A percentile compares a stretch with the other conserved stretches of the same genome.
These are phyloP conservation scores for Coecobrya sp. DNA, from an alignment of 2,888 invertebrate genomes.

Conservation along the genomic window DNA sequence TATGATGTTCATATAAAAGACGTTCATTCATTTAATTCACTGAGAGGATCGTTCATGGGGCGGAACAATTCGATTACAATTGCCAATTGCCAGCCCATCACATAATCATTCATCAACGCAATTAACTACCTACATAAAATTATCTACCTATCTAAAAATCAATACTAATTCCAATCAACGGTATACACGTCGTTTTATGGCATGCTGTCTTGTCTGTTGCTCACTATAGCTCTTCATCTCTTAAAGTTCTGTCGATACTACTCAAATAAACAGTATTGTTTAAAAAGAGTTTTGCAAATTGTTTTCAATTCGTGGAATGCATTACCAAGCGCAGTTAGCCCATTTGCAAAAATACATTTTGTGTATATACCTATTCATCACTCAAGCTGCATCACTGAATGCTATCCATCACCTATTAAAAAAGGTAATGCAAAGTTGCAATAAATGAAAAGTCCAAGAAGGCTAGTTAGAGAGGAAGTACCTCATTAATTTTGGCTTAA, in stretches of 20 bases:
- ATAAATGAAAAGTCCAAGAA: background rate
- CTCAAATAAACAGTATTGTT: too few species aligned
- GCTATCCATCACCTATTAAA: background rate
- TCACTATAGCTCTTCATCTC: too few species aligned
- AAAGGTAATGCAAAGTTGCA: slow-evolving; percentile 1
- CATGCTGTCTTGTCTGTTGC: background rate
- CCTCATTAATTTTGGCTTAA: slow-evolving; percentile 11
- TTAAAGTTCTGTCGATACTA: slow-evolving; percentile 7
- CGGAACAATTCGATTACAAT: background rate
- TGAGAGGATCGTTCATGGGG: slow-evolving; percentile 11
- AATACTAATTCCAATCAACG: too few species aligned
- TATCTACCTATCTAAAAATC: background rate
- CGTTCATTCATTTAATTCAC: slow-evolving; percentile 31
- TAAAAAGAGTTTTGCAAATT: too few species aligned
- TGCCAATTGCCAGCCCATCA: slow-evolving; percentile 22
- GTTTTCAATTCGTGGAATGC: too few species aligned
- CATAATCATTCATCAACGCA: background rate
- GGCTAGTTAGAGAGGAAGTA: background rate
- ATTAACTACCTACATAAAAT: background rate
- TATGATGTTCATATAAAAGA: background rate
- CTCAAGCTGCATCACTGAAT: background rate
- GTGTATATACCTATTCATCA: too few species aligned
- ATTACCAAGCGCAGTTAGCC: too few species aligned
- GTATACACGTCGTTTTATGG: background rate
- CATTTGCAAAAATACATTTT: too few species aligned